Percentiles rank a stretch among this genome's conserved stretches.
These are phyloP conservation scores for Phodopus roborovskii DNA, from an alignment of 2,113 vertebrate genomes.

Conservation along the genomic window DNA sequence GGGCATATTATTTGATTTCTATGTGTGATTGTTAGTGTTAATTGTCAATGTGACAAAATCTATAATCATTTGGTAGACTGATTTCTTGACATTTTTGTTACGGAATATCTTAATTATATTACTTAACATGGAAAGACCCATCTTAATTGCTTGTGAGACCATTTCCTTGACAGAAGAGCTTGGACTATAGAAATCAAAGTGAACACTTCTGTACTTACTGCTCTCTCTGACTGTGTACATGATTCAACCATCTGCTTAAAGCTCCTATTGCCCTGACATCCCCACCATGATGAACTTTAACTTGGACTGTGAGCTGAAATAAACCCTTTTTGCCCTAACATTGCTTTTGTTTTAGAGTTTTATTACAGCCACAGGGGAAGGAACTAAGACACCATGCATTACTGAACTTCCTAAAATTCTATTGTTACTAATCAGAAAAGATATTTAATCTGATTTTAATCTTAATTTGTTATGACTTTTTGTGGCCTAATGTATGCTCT, in stretches of 20 bases:
- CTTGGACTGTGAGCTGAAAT: not conserved
- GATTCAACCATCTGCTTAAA: not conserved
- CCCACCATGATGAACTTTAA: not conserved
- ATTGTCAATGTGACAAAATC: not conserved
- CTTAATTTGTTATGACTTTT: not conserved
- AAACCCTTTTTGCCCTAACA: not conserved
- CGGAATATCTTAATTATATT: not conserved
- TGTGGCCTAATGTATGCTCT: not conserved
- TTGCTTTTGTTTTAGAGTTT: not conserved
- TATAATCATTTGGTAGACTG: not conserved
- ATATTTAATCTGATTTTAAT: not conserved
- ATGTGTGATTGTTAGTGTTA: not conserved
- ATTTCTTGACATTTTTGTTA: not conserved
- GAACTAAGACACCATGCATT: not conserved
- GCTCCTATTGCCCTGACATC: no score
- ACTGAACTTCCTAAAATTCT: not conserved
- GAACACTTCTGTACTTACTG: no score
- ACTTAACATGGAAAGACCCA: not conserved
- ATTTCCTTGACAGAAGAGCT: not conserved
- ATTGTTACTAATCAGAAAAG: not conserved
- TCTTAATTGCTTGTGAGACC: not conserved
- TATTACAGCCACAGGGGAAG: not conserved
- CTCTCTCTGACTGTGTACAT: not conserved
- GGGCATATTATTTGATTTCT: not conserved
- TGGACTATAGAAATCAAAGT: no score